Conservation (phyloP, 2,888 invertebrate species). For the Thalpophila matura region DNA sequence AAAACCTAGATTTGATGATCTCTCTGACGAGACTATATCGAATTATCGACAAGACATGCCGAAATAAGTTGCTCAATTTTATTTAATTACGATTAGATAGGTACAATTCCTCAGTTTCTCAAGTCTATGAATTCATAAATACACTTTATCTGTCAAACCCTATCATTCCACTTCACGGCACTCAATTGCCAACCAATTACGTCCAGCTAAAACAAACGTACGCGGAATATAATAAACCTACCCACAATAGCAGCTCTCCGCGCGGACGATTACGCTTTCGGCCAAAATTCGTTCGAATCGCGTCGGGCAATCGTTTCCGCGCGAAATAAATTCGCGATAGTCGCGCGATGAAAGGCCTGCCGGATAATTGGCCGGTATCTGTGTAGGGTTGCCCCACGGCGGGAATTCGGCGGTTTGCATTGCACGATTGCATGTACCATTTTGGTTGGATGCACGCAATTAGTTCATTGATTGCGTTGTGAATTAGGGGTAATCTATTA, state of each 20-base stretch:
- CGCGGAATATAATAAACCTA: slow-evolving; percentile 43
- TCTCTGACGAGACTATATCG: no score
- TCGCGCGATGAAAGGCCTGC: slow-evolving; percentile 51
- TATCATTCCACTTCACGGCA: slow-evolving; percentile 27
- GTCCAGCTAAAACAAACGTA: slow-evolving; percentile 43
- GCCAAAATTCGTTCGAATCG: slow-evolving; percentile 35
- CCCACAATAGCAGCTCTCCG: slow-evolving; percentile 32
- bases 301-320: slow-evolving; percentile 44
- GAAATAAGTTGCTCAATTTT: background rate
- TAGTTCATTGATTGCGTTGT: background rate
- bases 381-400: slow-evolving; percentile 41
- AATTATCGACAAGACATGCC: no score
- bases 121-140: slow-evolving; percentile 6
- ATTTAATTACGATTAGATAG: no score
- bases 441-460: background rate
- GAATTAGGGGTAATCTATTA: background rate
- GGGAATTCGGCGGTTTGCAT: background rate
- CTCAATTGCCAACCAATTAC: slow-evolving; percentile 37
- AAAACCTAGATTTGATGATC: no score
- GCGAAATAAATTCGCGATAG: slow-evolving; percentile 57
- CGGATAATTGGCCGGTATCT: slow-evolving; percentile 52
- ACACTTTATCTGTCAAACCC: background rate
- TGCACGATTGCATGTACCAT: no score
- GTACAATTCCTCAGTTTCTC: no score
- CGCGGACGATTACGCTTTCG: slow-evolving; percentile 38